phyloP scores from a whole-genome alignment of 2,113 vertebrate species.

The Nycticebus coucang region DNA sequence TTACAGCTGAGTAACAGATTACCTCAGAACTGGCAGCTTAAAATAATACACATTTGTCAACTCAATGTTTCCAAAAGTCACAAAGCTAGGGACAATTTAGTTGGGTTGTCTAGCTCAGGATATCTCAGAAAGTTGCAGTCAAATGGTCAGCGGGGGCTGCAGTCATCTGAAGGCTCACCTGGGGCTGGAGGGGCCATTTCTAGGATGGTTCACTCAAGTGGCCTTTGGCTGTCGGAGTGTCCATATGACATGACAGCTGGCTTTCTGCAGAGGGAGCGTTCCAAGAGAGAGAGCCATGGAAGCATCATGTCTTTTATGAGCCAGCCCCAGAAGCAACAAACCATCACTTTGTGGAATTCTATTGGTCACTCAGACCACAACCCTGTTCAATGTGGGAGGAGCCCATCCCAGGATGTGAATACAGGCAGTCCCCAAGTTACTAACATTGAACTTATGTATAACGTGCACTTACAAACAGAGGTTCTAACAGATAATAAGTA shows the following conservation, averaged over 20 bases:
- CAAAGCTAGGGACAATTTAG: neutral
- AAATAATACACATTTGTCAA: neutral
- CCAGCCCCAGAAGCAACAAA: neutral
- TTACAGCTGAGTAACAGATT: neutral
- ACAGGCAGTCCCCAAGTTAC: too few relatives aligned
- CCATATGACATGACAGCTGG: neutral
- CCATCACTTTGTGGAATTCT: neutral
- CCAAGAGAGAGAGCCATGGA: neutral
- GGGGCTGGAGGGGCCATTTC: neutral
- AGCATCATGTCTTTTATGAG: neutral
- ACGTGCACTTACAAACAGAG: too few relatives aligned
- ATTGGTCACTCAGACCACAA: neutral
- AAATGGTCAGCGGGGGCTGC: neutral
- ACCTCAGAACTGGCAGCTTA: neutral
- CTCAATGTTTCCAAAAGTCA: neutral
- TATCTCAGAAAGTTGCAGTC: neutral
- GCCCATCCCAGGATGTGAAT: too few relatives aligned
- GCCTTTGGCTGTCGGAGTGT: neutral
- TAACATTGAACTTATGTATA: too few relatives aligned
- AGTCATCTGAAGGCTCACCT: neutral
- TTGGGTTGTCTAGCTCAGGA: neutral
- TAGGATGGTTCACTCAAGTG: neutral
- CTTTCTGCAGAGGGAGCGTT: neutral
- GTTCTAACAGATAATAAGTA: too few relatives aligned
- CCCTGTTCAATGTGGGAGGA: neutral